phyloP scores from a whole-genome alignment of 2,113 vertebrate species.

The Rutilus rutilus region DNA sequence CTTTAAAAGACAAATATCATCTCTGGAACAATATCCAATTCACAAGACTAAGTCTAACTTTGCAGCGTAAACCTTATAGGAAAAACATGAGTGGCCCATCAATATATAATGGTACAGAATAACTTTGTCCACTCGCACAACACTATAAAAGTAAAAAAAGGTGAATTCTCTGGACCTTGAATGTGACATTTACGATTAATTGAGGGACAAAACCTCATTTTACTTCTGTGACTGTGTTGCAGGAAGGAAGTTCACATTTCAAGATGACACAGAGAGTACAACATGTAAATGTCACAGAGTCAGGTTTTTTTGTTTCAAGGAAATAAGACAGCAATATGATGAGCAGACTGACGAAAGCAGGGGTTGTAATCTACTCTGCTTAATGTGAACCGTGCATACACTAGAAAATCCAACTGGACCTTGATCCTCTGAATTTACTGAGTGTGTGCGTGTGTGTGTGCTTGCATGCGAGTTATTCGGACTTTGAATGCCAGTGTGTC shows the following conservation, averaged over 20 bases:
- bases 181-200: constrained; percentile 14
- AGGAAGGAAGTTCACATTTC: constrained; percentile 45
- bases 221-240: constrained; percentile 29
- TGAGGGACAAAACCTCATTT: neutral
- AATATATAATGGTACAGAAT: neutral
- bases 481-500: constrained; percentile 50
- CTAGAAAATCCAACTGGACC: constrained; percentile 57
- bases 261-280: constrained; percentile 27
- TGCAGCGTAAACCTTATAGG: neutral
- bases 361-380: constrained; percentile 47
- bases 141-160: neutral
- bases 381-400: constrained; percentile 46
- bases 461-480: constrained; percentile 48
- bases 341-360: constrained; percentile 8
- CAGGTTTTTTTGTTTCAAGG: constrained; percentile 29
- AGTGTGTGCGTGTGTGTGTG: constrained; percentile 45
- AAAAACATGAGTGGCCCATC: neutral
- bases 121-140: neutral
- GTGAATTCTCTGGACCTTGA: neutral
- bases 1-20: neutral
- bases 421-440: constrained; percentile 56
- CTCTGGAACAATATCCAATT: neutral
- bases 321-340: neutral
- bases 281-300: constrained; percentile 40
- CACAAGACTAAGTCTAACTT: neutral